Percentiles rank a stretch among this genome's conserved stretches.
phyloP scores from a whole-genome alignment of 1,140 invertebrate genomes.

The Trichonephila clavipes region DNA sequence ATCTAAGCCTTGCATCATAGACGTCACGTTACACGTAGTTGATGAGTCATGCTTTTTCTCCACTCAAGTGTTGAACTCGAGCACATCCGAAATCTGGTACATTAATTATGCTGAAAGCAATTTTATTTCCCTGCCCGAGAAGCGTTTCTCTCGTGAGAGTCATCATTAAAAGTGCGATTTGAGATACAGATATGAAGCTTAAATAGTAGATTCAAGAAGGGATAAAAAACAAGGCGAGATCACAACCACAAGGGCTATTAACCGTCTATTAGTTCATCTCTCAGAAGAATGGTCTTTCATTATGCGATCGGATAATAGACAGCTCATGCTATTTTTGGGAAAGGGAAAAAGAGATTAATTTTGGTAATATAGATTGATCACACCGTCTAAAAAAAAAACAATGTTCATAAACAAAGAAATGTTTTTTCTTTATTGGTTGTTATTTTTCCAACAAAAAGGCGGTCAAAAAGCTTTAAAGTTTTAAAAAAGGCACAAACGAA shows the following conservation, averaged over 20 bases:
- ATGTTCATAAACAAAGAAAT: too few species aligned
- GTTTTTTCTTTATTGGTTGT: too few species aligned
- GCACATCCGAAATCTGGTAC: constrained; percentile 27
- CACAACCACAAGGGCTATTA: neutral
- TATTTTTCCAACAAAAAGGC: too few species aligned
- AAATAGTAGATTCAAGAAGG: neutral
- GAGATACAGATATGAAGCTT: neutral
- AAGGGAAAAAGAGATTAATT: too few species aligned
- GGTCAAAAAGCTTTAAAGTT: too few species aligned
- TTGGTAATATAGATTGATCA: too few species aligned
- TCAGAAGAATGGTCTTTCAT: neutral
- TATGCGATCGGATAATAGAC: too few species aligned
- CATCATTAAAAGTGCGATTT: neutral
- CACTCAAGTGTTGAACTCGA: constrained; percentile 38
- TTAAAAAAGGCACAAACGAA: too few species aligned
- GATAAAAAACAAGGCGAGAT: neutral
- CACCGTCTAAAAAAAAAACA: too few species aligned
- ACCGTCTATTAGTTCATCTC: neutral
- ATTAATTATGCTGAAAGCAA: constrained; percentile 3
- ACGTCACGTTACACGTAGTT: constrained; percentile 34
- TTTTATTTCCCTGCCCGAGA: neutral
- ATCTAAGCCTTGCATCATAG: neutral
- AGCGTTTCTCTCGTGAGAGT: neutral
- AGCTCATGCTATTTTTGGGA: too few species aligned
- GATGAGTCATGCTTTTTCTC: constrained; percentile 18